These are phyloP conservation scores for Drosophila testacea DNA, from an alignment of 2,888 invertebrate genomes.

Conservation along the genomic window DNA sequence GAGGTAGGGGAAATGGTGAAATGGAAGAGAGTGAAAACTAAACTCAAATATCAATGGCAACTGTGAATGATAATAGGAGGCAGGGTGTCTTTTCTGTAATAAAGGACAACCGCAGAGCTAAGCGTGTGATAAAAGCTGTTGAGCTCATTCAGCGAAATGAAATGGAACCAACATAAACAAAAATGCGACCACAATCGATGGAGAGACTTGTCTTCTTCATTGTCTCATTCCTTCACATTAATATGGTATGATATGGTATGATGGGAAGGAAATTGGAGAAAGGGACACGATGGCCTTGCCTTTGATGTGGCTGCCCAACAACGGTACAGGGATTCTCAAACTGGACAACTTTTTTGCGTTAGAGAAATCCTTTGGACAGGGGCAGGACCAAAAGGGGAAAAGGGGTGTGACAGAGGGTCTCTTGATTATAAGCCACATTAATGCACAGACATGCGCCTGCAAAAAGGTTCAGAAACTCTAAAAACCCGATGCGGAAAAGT, in stretches of 20 bases:
- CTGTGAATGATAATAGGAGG: conserved; percentile 11
- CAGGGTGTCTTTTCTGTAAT: conserved; percentile 24
- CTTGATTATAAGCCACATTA: conserved; percentile 80
- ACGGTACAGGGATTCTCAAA: conserved; percentile 29
- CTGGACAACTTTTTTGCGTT: conserved; percentile 38
- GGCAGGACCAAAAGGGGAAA: background rate
- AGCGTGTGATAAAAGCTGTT: conserved; percentile 52
- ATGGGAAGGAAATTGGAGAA: background rate
- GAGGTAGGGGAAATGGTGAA: background rate
- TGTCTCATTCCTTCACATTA: too few species aligned
- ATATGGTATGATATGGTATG: too few species aligned
- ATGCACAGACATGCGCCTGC: conserved; percentile 76
- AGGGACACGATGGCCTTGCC: conserved; percentile 38
- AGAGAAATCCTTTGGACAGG: background rate
- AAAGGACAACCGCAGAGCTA: conserved; percentile 52
- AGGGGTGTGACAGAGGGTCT: conserved; percentile 14
- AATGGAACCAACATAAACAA: conserved; percentile 66
- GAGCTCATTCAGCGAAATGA: conserved; percentile 50
- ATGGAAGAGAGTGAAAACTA: conserved; percentile 2
- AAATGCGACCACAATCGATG: conserved; percentile 75
- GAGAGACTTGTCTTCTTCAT: conserved; percentile 5
- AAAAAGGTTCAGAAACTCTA: conserved; percentile 55
- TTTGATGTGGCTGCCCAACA: conserved; percentile 61
- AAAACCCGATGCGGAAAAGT: conserved; percentile 46
- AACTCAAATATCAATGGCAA: conserved; percentile 39